Evolutionary conservation across 2,113 vertebrate species (phyloP), one percentile per base, ranked within the genome.

Genomic region (Lepus americanus): DNA sequence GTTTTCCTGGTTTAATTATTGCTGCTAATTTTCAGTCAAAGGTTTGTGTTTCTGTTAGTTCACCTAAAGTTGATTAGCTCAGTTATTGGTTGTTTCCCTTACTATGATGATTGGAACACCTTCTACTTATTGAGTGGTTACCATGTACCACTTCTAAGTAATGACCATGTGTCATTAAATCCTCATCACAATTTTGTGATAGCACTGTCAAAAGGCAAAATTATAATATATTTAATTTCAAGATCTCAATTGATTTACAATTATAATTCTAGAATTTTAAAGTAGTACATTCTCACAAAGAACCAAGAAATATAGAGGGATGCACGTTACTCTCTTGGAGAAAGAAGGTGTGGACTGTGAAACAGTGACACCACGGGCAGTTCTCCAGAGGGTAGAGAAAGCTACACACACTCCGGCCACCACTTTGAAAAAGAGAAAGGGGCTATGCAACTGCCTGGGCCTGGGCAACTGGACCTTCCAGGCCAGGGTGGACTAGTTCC

Each of bases 391-490:
- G 19, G 61, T 36, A 82, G 22, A 76, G 22, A 70, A 33, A 11
- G 33, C 53, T 4, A 12, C 6, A 1, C 3, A 1, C 82, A 0
- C 14, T 64, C 39, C 1, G n/a, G 27, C 13, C n/a, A 0, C 22
- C 5, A 44, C 61, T 67, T 17, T 19, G 31, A 6, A 7, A 29
- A 39, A 59, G 12, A 55, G 16, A 16, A 17, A 0, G 4, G 8
- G n/a, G 20, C 33, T 12, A 0, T 0, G 9, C 23, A 16, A 9
- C 23, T 9, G 44, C 13, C n/a, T 33, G 64, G 3, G 1, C 27
- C 12, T 13, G 33, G 70, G 77, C 66, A 87, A 70, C 59, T 80
- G 82, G 74, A 16, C 29, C 89, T 1, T 0, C 76, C 29, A 19
- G 49, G 5, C 76, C 29, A 19, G 49, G 5, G 51, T 20, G 51